These are phyloP conservation scores for Metacarcinus magister DNA, from an alignment of 2,888 invertebrate genomes.

Conservation along the genomic window DNA sequence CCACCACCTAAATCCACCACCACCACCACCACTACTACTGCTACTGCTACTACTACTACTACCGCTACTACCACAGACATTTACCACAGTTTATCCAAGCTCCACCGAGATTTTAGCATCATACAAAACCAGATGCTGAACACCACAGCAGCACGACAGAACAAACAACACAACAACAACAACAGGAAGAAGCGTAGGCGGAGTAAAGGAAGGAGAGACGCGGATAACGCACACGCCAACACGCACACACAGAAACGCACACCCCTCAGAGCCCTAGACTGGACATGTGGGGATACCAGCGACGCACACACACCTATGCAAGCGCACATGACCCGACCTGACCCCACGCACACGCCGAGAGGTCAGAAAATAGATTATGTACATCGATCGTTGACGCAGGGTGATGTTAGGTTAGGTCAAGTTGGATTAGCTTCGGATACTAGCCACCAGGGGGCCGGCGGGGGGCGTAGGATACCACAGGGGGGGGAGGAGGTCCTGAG, in stretches of 20 bases:
- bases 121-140: constrained; percentile 66
- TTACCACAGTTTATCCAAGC: constrained; percentile 61
- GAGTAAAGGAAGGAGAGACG: not conserved
- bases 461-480: not conserved
- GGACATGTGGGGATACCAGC: not conserved
- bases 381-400: no score
- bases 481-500: not conserved
- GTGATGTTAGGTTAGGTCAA: no score
- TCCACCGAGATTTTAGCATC: constrained; percentile 63
- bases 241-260: not conserved
- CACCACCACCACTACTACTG: not conserved
- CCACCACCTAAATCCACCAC: not conserved
- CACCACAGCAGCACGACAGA: not conserved
- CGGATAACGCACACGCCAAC: not conserved
- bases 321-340: not conserved
- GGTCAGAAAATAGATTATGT: not conserved
- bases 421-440: not conserved
- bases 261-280: not conserved
- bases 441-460: not conserved
- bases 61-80: not conserved
- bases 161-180: not conserved
- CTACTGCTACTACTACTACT: not conserved
- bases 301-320: no score
- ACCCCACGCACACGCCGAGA: not conserved
- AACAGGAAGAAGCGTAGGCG: not conserved